phyloP scores from a whole-genome alignment of 2,888 invertebrate species.

The Trilocha varians region DNA sequence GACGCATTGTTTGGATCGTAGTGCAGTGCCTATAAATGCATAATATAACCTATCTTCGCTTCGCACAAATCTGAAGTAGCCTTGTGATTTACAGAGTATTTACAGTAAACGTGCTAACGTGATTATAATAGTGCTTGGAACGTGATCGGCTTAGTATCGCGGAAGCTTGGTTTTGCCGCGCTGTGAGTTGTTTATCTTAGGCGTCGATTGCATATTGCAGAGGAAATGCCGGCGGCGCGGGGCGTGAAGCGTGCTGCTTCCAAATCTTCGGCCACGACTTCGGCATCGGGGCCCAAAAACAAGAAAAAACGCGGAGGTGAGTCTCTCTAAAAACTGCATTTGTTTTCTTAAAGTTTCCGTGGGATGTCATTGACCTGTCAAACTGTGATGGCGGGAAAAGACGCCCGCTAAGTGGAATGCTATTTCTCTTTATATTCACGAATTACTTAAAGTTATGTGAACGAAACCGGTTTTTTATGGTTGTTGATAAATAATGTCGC shows the following conservation, averaged over 20 bases:
- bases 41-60: slow-evolving; percentile 67
- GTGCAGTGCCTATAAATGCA: slow-evolving; percentile 66
- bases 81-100: slow-evolving; percentile 55
- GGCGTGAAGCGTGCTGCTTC: slow-evolving; percentile 67
- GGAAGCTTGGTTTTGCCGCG: slow-evolving; percentile 53
- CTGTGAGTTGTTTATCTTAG: slow-evolving; percentile 53
- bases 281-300: slow-evolving; percentile 53
- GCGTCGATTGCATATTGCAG: slow-evolving; percentile 26
- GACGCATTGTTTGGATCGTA: slow-evolving; percentile 58
- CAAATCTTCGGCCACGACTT: slow-evolving; percentile 45
- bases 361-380: slow-evolving; percentile 71
- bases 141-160: slow-evolving; percentile 40
- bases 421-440: slow-evolving; percentile 20
- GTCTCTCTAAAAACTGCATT: slow-evolving; percentile 29
- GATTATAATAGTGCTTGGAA: slow-evolving; percentile 54
- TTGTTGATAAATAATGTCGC: background rate
- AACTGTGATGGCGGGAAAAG: slow-evolving; percentile 66
- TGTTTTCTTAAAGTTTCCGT: slow-evolving; percentile 64
- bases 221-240: slow-evolving; percentile 66
- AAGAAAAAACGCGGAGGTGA: slow-evolving; percentile 70
- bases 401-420: slow-evolving; percentile 22
- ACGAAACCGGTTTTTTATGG: slow-evolving; percentile 1
- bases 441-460: slow-evolving; percentile 14
- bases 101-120: slow-evolving; percentile 47
- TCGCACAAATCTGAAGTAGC: slow-evolving; percentile 60